Evolutionary conservation across 2,113 vertebrate genomes (phyloP), one percentile per base, ranked within the genome.

Genomic region (Callopanchax toddi): DNA sequence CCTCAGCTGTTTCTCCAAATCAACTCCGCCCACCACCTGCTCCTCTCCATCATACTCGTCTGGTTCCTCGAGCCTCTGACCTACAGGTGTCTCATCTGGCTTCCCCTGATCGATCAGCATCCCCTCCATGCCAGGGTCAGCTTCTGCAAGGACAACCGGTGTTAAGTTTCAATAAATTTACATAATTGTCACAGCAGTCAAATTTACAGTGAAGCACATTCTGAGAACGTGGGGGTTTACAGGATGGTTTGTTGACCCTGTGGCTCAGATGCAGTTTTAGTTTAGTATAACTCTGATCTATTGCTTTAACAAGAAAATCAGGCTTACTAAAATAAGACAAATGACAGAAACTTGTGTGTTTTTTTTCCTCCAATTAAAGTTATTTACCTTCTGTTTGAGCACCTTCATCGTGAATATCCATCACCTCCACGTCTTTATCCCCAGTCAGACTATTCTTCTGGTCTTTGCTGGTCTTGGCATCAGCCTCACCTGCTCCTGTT

Each of bases 21-120:
- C 55, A 0, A 34, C 48, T 26, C 18, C 76, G 6, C 37, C 87
- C 29, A 79, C 55, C 10, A 73, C 63, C 48, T 73, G 74, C 11
- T 86, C 79, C 0, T 82, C 87, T 48, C 4, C 61, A 0, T 87
- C 84, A 6, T 89, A 86, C 18, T 85, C 85, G 0, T 87, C 88
- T 12, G 42, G 71, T 4, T 80, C 78, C 5, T 75, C 68, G 1
- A 26, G 20, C 42, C 76, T 86, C 22, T 64, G 69, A 62, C 17
- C 67, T 21, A 1, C 5, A 13, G 10, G 36, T 8, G 6, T 54
- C 15, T 76, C 74, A 10, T 78, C 81, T 1, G 25, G 61, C 11
- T 82, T 83, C 15, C 7, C 70, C 34, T 0, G 56, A 12, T 63
- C 62, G 23, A 77, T 62, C 60, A 89, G 60, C 52, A 89, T 71